Evolutionary conservation across 2,113 vertebrate genomes (phyloP).

Genomic region (Pelusios castaneus): DNA sequence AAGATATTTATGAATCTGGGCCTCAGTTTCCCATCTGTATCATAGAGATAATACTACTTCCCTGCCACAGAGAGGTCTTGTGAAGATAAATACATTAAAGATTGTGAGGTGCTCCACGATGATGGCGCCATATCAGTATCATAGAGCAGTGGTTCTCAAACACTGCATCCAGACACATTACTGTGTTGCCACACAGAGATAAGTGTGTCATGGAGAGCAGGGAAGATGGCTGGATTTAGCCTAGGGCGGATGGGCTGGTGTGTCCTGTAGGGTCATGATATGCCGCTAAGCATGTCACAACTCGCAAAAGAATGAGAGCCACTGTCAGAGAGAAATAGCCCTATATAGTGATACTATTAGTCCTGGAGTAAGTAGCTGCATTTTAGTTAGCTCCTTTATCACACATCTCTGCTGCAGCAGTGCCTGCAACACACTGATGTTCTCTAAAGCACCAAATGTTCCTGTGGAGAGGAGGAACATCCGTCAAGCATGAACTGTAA

Average conservation of each 20-base stretch:
- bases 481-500: conserved; percentile 1
- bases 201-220: no score
- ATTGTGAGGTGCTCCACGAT: neutral
- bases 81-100: neutral
- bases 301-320: no score
- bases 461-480: neutral
- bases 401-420: neutral
- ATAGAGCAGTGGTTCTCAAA: no score
- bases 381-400: neutral
- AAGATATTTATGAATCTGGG: neutral
- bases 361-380: neutral
- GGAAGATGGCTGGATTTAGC: no score
- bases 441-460: neutral
- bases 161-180: no score
- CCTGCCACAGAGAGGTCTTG: neutral
- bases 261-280: no score
- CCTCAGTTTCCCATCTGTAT: neutral
- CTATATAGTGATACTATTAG: accelerated
- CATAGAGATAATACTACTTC: neutral
- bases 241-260: no score
- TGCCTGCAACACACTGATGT: accelerated
- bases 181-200: no score
- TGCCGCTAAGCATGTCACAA: no score
- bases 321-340: neutral
- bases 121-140: neutral